A percentile compares a stretch with the other conserved stretches of the same genome.
Evolutionary conservation across 92 coral and sea anemone species (phyloP).

Genomic region (Parazoanthus darwini): DNA sequence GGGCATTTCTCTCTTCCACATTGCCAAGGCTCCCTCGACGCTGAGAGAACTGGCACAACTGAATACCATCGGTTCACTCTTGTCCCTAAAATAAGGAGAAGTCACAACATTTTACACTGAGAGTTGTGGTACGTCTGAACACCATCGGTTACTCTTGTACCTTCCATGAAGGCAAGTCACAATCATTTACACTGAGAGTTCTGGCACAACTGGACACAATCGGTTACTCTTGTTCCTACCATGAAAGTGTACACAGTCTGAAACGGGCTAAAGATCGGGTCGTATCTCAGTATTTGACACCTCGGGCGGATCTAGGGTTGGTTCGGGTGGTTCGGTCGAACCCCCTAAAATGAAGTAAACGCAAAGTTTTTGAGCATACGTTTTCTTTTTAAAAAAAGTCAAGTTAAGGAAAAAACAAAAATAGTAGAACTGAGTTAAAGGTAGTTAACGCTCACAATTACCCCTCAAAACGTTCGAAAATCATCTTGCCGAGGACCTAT

Average conservation of each 20-base stretch:
- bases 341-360: too few species aligned
- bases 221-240: constrained; percentile 48
- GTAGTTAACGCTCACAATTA: too few species aligned
- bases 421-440: too few species aligned
- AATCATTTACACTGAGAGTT: constrained; percentile 52
- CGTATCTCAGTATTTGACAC: neutral
- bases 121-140: constrained; percentile 69
- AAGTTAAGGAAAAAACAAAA: too few species aligned
- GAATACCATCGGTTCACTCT: constrained; percentile 62
- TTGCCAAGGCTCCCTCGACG: constrained; percentile 78
- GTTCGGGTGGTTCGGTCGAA: too few species aligned
- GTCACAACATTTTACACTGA: constrained; percentile 55
- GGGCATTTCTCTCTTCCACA: constrained; percentile 78
- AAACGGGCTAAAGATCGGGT: neutral
- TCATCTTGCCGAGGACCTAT: too few species aligned
- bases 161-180: constrained; percentile 22
- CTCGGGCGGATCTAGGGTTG: too few species aligned
- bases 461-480: too few species aligned
- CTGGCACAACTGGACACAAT: constrained; percentile 76
- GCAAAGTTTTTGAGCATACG: too few species aligned
- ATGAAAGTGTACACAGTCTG: neutral
- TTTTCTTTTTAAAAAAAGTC: too few species aligned
- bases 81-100: neutral
- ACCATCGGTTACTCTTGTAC: constrained; percentile 60
- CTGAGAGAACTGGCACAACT: constrained; percentile 83